Evolutionary conservation across 2,797 vertebrate genomes (phyloP).

Genomic region (Steatocranus sp.): DNA sequence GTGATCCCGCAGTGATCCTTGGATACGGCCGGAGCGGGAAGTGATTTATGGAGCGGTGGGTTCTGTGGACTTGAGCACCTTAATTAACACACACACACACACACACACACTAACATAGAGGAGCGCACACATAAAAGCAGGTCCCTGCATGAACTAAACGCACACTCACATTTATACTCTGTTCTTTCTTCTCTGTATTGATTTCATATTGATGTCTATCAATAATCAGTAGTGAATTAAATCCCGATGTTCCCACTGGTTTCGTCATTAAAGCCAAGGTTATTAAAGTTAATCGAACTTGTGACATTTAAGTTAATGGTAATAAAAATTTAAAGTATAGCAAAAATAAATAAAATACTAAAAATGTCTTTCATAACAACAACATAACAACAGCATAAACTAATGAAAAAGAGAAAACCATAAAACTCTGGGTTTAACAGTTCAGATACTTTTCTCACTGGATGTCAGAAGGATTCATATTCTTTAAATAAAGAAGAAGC

Average conservation of each 20-base stretch:
- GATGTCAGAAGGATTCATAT: background rate
- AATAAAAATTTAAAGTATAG: background rate
- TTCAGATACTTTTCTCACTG: accelerated
- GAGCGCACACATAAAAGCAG: background rate
- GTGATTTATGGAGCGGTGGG: conserved; percentile 55
- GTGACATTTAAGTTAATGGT: background rate
- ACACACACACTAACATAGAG: background rate
- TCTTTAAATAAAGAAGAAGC: background rate
- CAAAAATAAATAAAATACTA: background rate
- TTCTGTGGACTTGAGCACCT: conserved; percentile 47
- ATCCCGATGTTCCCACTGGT: background rate
- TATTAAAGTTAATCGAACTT: background rate
- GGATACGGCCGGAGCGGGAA: conserved; percentile 43
- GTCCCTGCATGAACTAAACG: background rate
- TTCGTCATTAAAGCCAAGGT: background rate
- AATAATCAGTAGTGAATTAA: background rate
- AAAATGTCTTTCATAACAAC: background rate
- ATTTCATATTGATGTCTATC: background rate
- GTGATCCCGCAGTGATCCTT: conserved; percentile 53
- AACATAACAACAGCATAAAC: background rate
- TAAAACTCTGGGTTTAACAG: background rate
- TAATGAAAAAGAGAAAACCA: background rate
- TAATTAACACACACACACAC: conserved; percentile 37
- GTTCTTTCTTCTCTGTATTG: background rate
- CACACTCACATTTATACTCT: background rate